Evolutionary conservation across 1,140 invertebrate genomes (phyloP), one percentile per base, ranked within the genome.

Genomic region (Dendrolimus punctatus): DNA sequence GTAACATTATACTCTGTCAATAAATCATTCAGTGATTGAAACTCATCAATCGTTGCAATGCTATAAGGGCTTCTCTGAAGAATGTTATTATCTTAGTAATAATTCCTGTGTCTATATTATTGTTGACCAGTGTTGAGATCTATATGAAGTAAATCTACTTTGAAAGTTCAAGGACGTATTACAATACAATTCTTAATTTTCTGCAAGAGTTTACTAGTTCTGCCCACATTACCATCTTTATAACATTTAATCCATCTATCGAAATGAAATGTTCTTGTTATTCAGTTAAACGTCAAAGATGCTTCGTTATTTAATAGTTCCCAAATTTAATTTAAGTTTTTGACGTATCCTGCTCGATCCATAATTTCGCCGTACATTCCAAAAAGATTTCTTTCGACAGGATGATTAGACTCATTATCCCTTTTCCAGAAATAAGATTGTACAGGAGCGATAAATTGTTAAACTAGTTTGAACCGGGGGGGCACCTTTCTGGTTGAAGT

Each of bases 381-480:
- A 55, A 67, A 67, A 58, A 37, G 39, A 41, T 45, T 46, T 60
- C 55, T 66, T 40, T 55, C 40, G 10, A 40, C 60, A 49, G 38
- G 45, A 46, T 61, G 56, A 66, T 63, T 69, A 66, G 53, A 55
- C 49, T 39, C 43, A 66, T 59, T 57, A 64, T 69, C 61, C 51
- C 36, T 53, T 65, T 39, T 40, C 51, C 43, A 23, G 36, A 9
- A 23, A 9, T 36, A 8, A 58, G 63, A 65, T 65, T 37, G 61
- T 61, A 61, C 62, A 51, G 59, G 47, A 57, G 60, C 63, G 64
- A 72, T 72, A 69, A 66, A 67, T 62, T 64, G 61, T 61, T 60
- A 69, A 66, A 68, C 64, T 62, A 70, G 67, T 67, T 57, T 60
- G 57, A 59, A 62, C 61, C 54, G 36, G 58, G 45, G 36, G 58